These are phyloP conservation scores for Cephalotes varians DNA, from an alignment of 2,888 invertebrate species.

Conservation along the genomic window DNA sequence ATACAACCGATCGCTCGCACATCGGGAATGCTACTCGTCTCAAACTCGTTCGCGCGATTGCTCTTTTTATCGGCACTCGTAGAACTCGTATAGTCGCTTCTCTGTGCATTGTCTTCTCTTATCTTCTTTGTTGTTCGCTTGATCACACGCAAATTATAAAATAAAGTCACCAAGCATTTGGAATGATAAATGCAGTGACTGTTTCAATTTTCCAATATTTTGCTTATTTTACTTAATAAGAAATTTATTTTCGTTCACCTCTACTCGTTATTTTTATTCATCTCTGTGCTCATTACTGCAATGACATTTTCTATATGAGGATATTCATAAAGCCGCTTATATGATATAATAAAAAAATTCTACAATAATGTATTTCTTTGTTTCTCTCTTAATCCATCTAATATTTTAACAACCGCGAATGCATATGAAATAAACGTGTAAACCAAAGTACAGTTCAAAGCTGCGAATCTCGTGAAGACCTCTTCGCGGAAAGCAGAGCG, in stretches of 20 bases:
- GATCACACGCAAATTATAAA: background rate
- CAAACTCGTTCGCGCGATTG: constrained; percentile 26
- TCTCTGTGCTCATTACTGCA: constrained; percentile 5
- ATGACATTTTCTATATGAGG: constrained; percentile 5
- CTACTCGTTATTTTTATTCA: background rate
- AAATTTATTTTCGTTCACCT: background rate
- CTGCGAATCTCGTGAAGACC: background rate
- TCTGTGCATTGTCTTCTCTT: background rate
- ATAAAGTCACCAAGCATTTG: background rate
- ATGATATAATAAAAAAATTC: background rate
- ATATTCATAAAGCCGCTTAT: constrained; percentile 11
- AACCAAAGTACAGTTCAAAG: background rate
- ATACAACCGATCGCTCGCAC: constrained; percentile 7
- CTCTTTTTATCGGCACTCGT: background rate
- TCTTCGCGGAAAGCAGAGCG: background rate
- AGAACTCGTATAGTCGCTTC: background rate
- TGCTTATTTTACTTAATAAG: background rate
- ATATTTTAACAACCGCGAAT: constrained; percentile 8
- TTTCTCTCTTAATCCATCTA: background rate
- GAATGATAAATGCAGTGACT: background rate
- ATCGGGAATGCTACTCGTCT: background rate
- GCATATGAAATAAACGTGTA: background rate
- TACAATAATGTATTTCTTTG: background rate
- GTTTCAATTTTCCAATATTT: constrained; percentile 4
- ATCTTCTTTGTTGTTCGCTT: background rate